Evolutionary conservation across 2,888 invertebrate species (phyloP).

Genomic region (Stenodema calcarata): DNA sequence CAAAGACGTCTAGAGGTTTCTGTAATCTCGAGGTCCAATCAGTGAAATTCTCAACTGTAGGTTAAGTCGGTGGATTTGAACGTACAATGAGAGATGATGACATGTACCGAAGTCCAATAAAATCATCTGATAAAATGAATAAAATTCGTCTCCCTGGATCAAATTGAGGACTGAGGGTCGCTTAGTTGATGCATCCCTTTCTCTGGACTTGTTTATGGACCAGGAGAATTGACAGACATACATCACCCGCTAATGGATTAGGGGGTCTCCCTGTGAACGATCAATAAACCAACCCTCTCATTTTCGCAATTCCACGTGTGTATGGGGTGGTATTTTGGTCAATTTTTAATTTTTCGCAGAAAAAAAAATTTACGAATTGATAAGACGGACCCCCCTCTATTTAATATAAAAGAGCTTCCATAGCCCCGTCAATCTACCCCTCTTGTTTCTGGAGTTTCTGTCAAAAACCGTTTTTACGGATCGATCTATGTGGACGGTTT

Average conservation of each 20-base stretch:
- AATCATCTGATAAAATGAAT: neutral
- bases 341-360: neutral
- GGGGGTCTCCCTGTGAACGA: constrained; percentile 19
- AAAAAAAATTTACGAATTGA: neutral
- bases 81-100: no score
- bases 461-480: no score
- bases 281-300: constrained; percentile 32
- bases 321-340: neutral
- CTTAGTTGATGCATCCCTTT: neutral
- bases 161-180: neutral
- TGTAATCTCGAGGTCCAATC: no score
- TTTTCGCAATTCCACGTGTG: constrained; percentile 10
- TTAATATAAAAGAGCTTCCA: neutral
- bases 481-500: no score
- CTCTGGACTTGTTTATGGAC: constrained; percentile 42
- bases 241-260: constrained; percentile 48
- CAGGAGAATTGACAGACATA: constrained; percentile 46
- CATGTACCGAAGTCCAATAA: no score
- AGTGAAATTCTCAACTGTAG: no score
- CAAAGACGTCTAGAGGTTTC: no score
- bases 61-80: no score
- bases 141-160: neutral
- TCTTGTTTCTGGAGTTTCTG: no score
- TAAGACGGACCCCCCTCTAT: neutral
- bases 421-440: no score